Evolutionary conservation across 2,113 vertebrate genomes (phyloP), one percentile per base, ranked within the genome.

Genomic region (Salvelinus namaycush): DNA sequence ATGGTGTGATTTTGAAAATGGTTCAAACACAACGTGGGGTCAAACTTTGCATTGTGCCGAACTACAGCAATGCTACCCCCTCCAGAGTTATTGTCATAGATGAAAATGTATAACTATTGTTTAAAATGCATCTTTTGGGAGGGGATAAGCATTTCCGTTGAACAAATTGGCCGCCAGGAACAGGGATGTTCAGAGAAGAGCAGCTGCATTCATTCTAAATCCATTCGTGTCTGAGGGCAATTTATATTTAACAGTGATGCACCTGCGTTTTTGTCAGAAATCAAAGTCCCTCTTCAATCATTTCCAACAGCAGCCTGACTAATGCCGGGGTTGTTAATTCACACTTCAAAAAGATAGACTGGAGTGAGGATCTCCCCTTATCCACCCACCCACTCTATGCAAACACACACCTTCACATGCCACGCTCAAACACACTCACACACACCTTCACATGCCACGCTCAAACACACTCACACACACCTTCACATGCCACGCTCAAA

Each of bases 401-500:
- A 11, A 18, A 70, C 34, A 44, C 20, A 69, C 51, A 29, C 49
- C 24, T 24, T 13, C 29, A 39, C 18, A 69, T 16, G 20, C n/a
- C 16, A 22, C 7, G n/a, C 31, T 8, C 14, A 34, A 4, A 11
- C 34, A 48, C 39, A 70, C 31, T 4, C 68, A 48, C 34, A 22
- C 34, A 20, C 68, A 11, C 29, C 4, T 5, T 31, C 5, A 31
- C 31, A 31, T 31, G 31, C 31, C 31, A 31, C 5, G 31, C 31
- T 31, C 31, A 31, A 31, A 34, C 31, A 20, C 67, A 34, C 67
- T 14, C 12, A 68, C 67, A 31, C 27, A 68, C 27, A 31, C 67
- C 12, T 4, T 60, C 79, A 54, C 73, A 74, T 20, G 75, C 70
- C 72, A 68, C 60, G 72, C 44, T 73, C 60, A 73, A 20, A 73